Base-by-base conservation (phyloP, 2,797 vertebrate genomes). In the Smutsia temminckii region DNA sequence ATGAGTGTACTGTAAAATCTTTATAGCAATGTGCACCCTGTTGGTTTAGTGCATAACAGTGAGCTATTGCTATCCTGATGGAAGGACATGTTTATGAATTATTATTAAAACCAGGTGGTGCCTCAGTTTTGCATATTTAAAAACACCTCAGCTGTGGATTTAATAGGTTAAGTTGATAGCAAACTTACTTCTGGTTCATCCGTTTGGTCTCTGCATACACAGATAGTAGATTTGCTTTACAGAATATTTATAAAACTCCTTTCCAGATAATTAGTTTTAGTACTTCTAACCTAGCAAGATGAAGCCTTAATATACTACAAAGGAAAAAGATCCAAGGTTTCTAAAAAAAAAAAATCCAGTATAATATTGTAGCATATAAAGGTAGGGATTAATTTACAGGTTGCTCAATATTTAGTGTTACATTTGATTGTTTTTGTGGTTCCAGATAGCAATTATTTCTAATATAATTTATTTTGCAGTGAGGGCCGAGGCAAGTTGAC, bases 401-500 rank as follows among this genome's bases (percentile, higher is more conserved):
- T 87, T 74, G 89, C 49, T 79, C 17, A 1, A 6, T 59, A 55
- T 55, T 75, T 34, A 16, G 17, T 78, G 55, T 93, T 94, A 57
- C 6, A 6, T 79, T 86, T 85, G 7, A 46, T 11, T 95, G 57
- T 51, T 87, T 20, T 93, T 46, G 2, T 71, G 68, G 1, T 78
- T 96, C 72, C 55, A 16, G 51, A n/a, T 37, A 40, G 83, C 53
- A 85, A 49, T 96, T 34, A 93, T 97, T 92, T 57, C 55, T 97
- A 64, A 0, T 95, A 68, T 96, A 0, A 8, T 95, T 94, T 97
- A 85, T 95, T 72, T 97, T 98, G n/a, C 99, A 99, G 99, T 64
- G 99, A 99, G 98, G 99, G 99, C 97, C 99, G 98, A 1, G 99
- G 99, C 95, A 99, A 99, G 98, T 98, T 99, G 98, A 99, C 99